These are phyloP conservation scores for Zaprionus gabonicus DNA, from an alignment of 1,140 invertebrate species.

Conservation along the genomic window DNA sequence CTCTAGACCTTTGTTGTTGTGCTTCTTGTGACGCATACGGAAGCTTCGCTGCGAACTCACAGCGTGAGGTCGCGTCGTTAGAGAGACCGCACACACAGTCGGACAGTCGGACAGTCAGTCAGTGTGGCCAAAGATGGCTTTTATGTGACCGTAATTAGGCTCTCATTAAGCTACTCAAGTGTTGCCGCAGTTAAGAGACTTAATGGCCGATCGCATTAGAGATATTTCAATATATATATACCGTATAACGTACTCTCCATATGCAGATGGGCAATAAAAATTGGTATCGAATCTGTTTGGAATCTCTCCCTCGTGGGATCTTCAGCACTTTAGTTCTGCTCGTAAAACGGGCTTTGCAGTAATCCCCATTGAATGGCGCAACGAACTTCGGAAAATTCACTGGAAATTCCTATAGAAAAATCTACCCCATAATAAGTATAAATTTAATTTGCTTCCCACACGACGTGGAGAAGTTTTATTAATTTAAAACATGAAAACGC, in stretches of 20 bases:
- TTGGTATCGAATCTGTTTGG: background rate
- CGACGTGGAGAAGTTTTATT: slow-evolving; percentile 12
- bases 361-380: background rate
- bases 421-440: background rate
- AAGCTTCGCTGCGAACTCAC: slow-evolving; percentile 19
- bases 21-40: slow-evolving; percentile 24
- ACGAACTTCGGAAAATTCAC: background rate
- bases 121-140: slow-evolving; percentile 57
- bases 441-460: slow-evolving; percentile 2
- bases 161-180: slow-evolving; percentile 54
- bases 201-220: slow-evolving; percentile 18
- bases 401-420: background rate
- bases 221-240: background rate
- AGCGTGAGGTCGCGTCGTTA: slow-evolving; percentile 30
- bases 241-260: background rate
- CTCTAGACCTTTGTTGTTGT: background rate
- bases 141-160: slow-evolving; percentile 68
- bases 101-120: background rate
- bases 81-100: slow-evolving; percentile 27
- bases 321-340: slow-evolving; percentile 1
- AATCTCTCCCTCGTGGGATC: background rate
- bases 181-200: slow-evolving; percentile 10
- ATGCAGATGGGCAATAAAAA: slow-evolving; percentile 10
- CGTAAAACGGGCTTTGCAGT: background rate
- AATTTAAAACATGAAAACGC: slow-evolving; percentile 31